Evolutionary conservation across 2,888 invertebrate species (phyloP), one percentile per base, ranked within the genome.

Genomic region (Fragum fragum): DNA sequence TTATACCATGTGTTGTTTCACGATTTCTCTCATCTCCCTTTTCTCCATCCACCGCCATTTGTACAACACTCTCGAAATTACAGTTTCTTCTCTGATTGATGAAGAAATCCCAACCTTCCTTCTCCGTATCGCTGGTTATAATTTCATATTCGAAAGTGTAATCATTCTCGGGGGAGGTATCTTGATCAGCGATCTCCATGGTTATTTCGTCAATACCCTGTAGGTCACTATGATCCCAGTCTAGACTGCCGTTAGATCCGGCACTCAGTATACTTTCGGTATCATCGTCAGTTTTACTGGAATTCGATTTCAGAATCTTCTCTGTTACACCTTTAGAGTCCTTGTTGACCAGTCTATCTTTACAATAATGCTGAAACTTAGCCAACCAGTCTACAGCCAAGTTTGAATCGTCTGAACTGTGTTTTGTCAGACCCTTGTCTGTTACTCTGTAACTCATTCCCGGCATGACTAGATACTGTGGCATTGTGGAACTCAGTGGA

Each of bases 31-130:
- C 79, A 32, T 83, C 75, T 32, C 63, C 52, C 66, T 82, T 81
- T 53, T 77, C 79, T 2, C 76, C 74, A 32, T 79, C 73, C n/a
- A 76, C 29, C 26, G 88, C 76, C n/a, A 89, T 84, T 81, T 91
- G 91, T 21, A 91, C 87, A 21, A 91, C 89, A 59, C 89, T 89
- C 59, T 90, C 80, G 70, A 91, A 89, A 29, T 87, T 86, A 75
- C 87, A 91, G 66, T 90, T 89, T 26, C 90, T 89, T 52, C 91
- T 85, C 29, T 91, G 85, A 74, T 91, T 89, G 29, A 91, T 79
- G 77, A 91, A 91, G 75, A 91, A 91, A 57, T 91, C 91, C 91
- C 91, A 91, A 5, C 91, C 91, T 73, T 89, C 88, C 26, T 87
- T 86, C 61, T 91, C 90, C 16, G 90, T 86, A 57, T 91, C 88